phyloP scores from a whole-genome alignment of 2,888 invertebrate genomes.

The Drosophila eohydei region DNA sequence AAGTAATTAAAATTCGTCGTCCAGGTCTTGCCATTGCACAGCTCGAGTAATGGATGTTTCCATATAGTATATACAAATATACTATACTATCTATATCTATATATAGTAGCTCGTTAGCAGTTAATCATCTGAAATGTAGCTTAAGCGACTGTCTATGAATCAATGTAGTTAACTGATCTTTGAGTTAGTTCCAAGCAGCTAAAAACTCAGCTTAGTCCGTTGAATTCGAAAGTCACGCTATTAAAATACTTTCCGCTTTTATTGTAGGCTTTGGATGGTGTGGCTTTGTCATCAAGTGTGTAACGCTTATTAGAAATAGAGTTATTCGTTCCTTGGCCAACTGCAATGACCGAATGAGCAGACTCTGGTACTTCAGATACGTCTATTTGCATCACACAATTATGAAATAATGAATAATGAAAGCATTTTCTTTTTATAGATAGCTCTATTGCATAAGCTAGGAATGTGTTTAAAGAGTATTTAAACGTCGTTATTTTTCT shows the following conservation, averaged over 20 bases:
- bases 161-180: conserved; percentile 18
- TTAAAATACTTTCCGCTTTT: conserved; percentile 26
- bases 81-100: conserved; percentile 4
- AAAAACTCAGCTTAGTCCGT: neutral
- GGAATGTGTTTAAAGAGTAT: neutral
- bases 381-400: too few species aligned
- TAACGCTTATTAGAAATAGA: neutral
- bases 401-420: too few species aligned
- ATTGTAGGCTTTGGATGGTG: neutral
- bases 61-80: conserved; percentile 7
- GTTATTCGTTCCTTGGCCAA: neutral
- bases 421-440: too few species aligned
- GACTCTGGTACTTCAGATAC: too few species aligned
- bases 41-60: conserved; percentile 22
- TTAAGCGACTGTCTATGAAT: conserved; percentile 17
- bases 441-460: too few species aligned
- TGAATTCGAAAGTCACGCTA: conserved; percentile 29
- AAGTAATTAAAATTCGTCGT: conserved; percentile 13
- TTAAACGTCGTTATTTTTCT: neutral
- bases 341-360: neutral
- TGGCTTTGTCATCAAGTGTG: neutral
- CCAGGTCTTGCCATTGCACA: conserved; percentile 14
- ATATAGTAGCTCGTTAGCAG: conserved; percentile 24
- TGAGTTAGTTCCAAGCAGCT: conserved; percentile 4
- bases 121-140: conserved; percentile 29